These are phyloP conservation scores for Orestias chungarensis DNA, from an alignment of 2,797 vertebrate species.

Conservation along the genomic window DNA sequence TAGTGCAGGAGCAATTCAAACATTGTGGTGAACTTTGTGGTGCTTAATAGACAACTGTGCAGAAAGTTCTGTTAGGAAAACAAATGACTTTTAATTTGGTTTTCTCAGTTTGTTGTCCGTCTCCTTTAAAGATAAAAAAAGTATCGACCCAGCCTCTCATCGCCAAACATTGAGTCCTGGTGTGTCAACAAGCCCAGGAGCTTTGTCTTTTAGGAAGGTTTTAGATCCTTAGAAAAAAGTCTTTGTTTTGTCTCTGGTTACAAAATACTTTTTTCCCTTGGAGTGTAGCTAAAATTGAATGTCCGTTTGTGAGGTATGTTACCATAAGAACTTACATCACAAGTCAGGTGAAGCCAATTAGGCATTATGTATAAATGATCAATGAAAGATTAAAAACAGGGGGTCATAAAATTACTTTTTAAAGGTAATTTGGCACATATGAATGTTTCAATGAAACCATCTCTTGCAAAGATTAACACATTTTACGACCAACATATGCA, in stretches of 20 bases:
- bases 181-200: background rate
- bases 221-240: background rate
- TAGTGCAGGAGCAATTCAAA: background rate
- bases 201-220: background rate
- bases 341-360: slow-evolving; percentile 8
- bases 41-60: background rate
- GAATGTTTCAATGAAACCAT: background rate
- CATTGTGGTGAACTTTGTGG: background rate
- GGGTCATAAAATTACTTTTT: background rate
- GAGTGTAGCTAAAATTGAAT: background rate
- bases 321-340: background rate
- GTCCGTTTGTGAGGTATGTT: background rate
- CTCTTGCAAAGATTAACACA: background rate
- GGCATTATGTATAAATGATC: background rate
- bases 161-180: background rate
- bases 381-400: background rate
- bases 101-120: background rate
- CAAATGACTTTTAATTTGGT: background rate
- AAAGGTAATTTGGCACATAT: background rate
- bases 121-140: background rate
- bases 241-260: background rate
- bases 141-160: background rate
- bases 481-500: background rate
- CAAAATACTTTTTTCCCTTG: background rate
- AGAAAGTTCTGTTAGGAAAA: background rate